Percentiles rank a stretch among this genome's conserved stretches.
Evolutionary conservation across 2,888 invertebrate species (phyloP).

Genomic region (Phorcus lineatus): DNA sequence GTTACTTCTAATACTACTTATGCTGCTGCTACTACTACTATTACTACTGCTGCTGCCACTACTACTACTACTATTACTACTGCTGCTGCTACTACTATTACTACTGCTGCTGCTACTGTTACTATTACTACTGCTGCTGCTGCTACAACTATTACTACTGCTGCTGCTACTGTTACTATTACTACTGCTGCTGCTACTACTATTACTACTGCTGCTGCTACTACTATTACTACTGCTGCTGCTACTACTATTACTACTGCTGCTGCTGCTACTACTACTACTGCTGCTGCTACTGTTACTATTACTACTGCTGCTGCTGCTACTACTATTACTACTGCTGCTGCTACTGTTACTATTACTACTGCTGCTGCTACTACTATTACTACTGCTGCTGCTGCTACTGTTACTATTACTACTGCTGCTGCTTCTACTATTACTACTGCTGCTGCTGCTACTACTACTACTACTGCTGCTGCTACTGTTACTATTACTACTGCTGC

Average conservation of each 20-base stretch:
- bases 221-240: not conserved
- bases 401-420: not conserved
- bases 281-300: not conserved
- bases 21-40: not conserved
- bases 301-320: not conserved
- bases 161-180: not conserved
- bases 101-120: conserved; percentile 8
- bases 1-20: not conserved
- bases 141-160: conserved; percentile 17
- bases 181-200: conserved; percentile 5
- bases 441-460: conserved; percentile 15
- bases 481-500: conserved; percentile 2
- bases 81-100: not conserved
- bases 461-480: not conserved
- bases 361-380: not conserved
- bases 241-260: not conserved
- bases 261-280: not conserved
- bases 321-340: not conserved
- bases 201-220: not conserved
- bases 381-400: not conserved
- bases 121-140: not conserved
- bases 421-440: conserved; percentile 11
- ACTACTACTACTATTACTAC: not conserved
- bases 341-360: not conserved
- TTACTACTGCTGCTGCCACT: not conserved